These are phyloP conservation scores for Escarpia spicata DNA, from an alignment of 2,888 invertebrate genomes.

Conservation along the genomic window DNA sequence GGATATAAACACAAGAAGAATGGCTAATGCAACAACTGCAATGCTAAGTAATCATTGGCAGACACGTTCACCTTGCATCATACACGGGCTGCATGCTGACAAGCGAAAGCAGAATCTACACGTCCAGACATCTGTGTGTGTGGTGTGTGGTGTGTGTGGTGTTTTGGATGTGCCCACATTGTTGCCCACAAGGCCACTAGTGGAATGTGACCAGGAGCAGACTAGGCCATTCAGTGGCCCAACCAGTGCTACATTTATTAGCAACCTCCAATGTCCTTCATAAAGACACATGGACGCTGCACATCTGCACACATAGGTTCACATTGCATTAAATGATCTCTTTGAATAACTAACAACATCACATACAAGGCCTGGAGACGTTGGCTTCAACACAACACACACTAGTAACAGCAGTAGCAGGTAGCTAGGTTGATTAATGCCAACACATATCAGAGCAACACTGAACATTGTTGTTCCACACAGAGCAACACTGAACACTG, in stretches of 20 bases:
- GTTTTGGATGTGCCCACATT: too few relatives aligned
- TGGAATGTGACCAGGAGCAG: not conserved
- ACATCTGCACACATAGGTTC: not conserved
- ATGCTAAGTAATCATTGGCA: not conserved
- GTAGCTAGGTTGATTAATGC: not conserved
- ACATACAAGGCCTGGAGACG: not conserved
- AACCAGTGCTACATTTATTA: not conserved
- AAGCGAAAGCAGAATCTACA: not conserved
- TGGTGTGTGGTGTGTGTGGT: not conserved
- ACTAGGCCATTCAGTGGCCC: not conserved
- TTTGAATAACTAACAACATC: not conserved
- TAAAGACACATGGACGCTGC: not conserved
- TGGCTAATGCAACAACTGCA: not conserved
- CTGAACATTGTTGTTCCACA: too few relatives aligned
- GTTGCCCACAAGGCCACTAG: not conserved
- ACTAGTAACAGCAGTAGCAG: not conserved
- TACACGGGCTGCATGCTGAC: not conserved
- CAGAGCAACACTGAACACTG: too few relatives aligned
- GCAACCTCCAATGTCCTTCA: not conserved
- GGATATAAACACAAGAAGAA: not conserved
- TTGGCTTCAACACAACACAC: not conserved
- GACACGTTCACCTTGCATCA: not conserved
- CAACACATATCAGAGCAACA: not conserved
- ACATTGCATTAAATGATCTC: not conserved
- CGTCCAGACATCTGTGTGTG: not conserved